Percentiles rank a stretch among this genome's conserved stretches.
Evolutionary conservation across 2,888 invertebrate species (phyloP).

Genomic region (Microctonus hyperodae): DNA sequence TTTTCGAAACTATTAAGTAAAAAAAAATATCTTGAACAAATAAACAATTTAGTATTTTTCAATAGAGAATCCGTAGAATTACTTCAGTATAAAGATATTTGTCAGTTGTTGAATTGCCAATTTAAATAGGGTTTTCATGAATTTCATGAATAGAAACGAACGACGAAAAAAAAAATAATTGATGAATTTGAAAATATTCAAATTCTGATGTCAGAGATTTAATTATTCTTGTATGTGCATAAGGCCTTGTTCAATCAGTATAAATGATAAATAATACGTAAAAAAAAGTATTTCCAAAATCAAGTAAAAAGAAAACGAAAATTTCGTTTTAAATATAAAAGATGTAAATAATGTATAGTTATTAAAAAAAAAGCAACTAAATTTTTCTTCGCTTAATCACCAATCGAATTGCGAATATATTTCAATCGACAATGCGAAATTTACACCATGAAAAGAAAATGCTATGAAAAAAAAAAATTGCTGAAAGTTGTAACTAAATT

Average conservation of each 20-base stretch:
- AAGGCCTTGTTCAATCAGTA: conserved; percentile 21
- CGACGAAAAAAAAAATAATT: not conserved
- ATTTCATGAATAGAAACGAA: not conserved
- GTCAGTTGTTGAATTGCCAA: not conserved
- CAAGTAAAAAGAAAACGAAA: not conserved
- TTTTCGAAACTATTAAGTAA: not conserved
- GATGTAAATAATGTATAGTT: conserved; percentile 5
- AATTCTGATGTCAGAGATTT: conserved; percentile 18
- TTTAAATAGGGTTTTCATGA: conserved; percentile 15
- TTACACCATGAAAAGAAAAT: conserved; percentile 14
- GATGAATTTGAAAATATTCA: conserved; percentile 16
- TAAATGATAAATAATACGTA: conserved; percentile 1
- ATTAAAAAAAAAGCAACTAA: conserved; percentile 1
- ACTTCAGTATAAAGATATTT: not conserved
- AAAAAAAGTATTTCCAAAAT: conserved; percentile 1
- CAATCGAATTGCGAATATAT: not conserved
- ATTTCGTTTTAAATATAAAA: not conserved
- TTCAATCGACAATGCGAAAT: not conserved
- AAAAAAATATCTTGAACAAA: not conserved
- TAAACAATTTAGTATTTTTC: not conserved
- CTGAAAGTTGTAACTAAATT: conserved; percentile 5
- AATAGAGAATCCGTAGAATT: not conserved
- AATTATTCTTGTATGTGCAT: conserved; percentile 31
- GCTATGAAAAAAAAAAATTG: conserved; percentile 3
- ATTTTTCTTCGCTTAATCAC: not conserved